Base-by-base conservation (phyloP, 2,113 vertebrate species). In the Raja brachyura region DNA sequence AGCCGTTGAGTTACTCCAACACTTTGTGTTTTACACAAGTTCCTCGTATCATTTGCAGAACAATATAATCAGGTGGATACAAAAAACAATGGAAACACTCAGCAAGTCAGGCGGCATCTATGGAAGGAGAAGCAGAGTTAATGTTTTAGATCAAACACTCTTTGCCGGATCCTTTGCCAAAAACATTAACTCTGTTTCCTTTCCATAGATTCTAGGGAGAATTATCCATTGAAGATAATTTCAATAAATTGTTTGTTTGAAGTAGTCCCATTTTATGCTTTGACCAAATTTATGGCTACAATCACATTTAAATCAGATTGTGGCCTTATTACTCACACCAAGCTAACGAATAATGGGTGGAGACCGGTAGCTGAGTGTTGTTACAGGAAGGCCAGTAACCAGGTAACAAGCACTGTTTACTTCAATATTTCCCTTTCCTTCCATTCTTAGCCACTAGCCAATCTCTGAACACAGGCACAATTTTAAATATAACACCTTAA, bases 291-390 rank as follows among this genome's bases (percentile, higher is more conserved):
- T 88, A 66, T 88, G 59, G 83, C 61, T 88, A 88, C 83, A 88
- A 33, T 88, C 83, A 88, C 25, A n/a, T 63, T 63, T 59, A 88
- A 31, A 88, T 88, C 83, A 63, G 83, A 88, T 88, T 88, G 63
- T 63, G 59, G 59, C 25, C 83, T 66, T 63, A 88, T 88, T 88
- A 88, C 28, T 88, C 83, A 86, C 59, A 63, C 83, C 11, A 59
- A 66, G 5, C 7, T n/a, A 88, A 61, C 14, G 59, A 63, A 63
- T 88, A 88, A 63, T 63, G 59, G 83, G 59, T 66, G 83, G 83
- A 88, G 83, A 66, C 28, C 59, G 31, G 61, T 88, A 88, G 61
- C 59, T 88, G 63, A 88, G 83, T 18, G 83, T 31, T 59, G 83
- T 28, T 18, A 59, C 28, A 63, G 63, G 59, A 88, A 31, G 28